Conservation (phyloP, 2,888 invertebrate genomes). For the Drosophila multiciliata region DNA sequence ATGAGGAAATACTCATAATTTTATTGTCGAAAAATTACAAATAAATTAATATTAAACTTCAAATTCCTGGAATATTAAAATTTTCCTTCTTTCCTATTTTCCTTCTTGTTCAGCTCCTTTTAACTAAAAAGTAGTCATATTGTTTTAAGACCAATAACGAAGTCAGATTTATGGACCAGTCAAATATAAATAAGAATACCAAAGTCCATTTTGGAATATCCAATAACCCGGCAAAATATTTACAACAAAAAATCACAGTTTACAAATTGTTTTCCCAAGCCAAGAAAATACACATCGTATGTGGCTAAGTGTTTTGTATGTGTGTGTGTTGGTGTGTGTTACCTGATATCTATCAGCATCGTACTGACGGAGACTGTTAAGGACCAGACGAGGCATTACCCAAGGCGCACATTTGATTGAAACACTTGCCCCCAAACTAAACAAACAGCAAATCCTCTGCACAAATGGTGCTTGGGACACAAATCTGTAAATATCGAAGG, state of each 20-base stretch:
- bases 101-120: not conserved
- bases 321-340: not conserved
- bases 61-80: not conserved
- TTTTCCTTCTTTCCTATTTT: not conserved
- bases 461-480: conserved; percentile 27
- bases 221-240: conserved; percentile 16
- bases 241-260: not conserved
- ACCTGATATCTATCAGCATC: conserved; percentile 21
- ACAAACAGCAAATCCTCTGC: conserved; percentile 27
- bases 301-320: not conserved
- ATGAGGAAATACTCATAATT: not conserved
- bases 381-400: conserved; percentile 20
- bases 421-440: conserved; percentile 37
- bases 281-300: not conserved
- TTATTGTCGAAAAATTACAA: not conserved
- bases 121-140: not conserved
- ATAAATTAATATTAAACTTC: not conserved
- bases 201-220: conserved; percentile 1
- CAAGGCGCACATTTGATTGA: conserved; percentile 64
- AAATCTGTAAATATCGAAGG: conserved; percentile 30
- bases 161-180: not conserved
- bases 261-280: not conserved
- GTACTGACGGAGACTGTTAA: not conserved
- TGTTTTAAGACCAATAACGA: not conserved
- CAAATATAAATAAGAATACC: not conserved